Evolutionary conservation across 2,888 invertebrate genomes (phyloP).

Genomic region (Conus canariensis): DNA sequence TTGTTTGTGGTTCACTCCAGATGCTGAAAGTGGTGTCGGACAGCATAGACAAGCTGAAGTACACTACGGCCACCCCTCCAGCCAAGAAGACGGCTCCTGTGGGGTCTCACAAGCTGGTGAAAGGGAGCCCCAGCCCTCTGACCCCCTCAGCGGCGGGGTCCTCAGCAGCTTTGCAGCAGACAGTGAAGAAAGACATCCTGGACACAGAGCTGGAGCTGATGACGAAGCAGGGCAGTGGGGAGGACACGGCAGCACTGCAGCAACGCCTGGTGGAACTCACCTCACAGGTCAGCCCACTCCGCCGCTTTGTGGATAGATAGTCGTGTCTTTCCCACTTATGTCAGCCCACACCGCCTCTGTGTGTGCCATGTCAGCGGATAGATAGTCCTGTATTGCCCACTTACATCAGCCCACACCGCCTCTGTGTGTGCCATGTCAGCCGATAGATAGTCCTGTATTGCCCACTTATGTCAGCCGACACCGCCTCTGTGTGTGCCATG

Average conservation of each 20-base stretch:
- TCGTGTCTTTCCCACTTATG: too few species aligned
- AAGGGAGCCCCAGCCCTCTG: background rate
- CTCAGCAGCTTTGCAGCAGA: slow-evolving; percentile 63
- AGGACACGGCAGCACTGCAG: slow-evolving; percentile 89
- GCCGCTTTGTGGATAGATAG: background rate
- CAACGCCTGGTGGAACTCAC: slow-evolving; percentile 88
- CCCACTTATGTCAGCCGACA: too few species aligned
- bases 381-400: background rate
- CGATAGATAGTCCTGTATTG: background rate
- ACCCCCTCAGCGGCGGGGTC: background rate
- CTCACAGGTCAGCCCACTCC: slow-evolving; percentile 62
- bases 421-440: too few species aligned
- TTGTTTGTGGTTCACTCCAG: slow-evolving; percentile 41
- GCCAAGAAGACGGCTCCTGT: slow-evolving; percentile 38
- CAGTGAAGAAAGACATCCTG: slow-evolving; percentile 89
- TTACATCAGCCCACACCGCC: too few species aligned
- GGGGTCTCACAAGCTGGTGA: slow-evolving; percentile 37
- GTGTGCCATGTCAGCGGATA: too few species aligned
- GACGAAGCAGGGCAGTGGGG: slow-evolving; percentile 91
- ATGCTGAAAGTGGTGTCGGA: slow-evolving; percentile 91
- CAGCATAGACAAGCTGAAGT: slow-evolving; percentile 87
- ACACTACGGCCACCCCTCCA: slow-evolving; percentile 30
- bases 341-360: too few species aligned
- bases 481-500: too few species aligned
- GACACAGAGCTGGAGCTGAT: slow-evolving; percentile 95